Evolutionary conservation across 2,888 invertebrate genomes (phyloP).

Genomic region (Plusia festucae): DNA sequence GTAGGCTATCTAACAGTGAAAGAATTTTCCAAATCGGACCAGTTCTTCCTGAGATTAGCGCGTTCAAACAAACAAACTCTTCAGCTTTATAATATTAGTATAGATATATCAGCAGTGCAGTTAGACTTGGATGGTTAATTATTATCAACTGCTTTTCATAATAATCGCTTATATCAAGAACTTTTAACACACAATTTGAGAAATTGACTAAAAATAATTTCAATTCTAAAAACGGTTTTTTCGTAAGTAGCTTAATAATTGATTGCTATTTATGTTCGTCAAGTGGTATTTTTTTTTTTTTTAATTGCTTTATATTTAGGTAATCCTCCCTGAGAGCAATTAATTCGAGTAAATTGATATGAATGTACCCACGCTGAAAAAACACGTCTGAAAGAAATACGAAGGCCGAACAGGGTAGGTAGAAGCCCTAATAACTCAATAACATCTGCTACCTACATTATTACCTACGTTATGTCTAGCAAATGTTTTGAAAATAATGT

Average conservation of each 20-base stretch:
- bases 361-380: constrained; percentile 1
- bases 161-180: no score
- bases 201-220: no score
- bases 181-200: neutral
- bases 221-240: neutral
- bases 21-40: no score
- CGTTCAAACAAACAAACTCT: no score
- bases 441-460: constrained; percentile 12
- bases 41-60: no score
- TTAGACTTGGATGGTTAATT: no score
- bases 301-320: constrained; percentile 13
- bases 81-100: no score
- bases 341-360: neutral
- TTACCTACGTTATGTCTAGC: constrained; percentile 11
- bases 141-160: no score
- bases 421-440: constrained; percentile 16
- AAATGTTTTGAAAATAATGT: constrained; percentile 25
- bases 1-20: no score
- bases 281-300: neutral
- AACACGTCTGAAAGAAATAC: constrained; percentile 9
- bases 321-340: constrained; percentile 16
- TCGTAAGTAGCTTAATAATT: neutral
- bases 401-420: constrained; percentile 10
- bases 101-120: no score
- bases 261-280: constrained; percentile 10